phyloP scores from a whole-genome alignment of 2,888 invertebrate species.

The Heterodera filipjevi region DNA sequence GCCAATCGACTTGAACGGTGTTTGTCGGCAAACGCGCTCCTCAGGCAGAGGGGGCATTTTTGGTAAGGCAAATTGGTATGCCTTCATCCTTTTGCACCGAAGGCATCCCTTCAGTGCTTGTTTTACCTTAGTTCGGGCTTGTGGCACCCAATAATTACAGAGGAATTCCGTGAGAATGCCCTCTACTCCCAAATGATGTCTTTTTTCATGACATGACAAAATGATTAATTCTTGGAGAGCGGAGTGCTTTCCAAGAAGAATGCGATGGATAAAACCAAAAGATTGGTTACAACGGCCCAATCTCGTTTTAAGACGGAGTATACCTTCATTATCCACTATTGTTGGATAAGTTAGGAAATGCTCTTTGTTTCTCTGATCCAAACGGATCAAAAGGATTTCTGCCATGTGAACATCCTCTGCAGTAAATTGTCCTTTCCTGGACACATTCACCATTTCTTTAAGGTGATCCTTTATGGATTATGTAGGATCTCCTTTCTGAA shows the following conservation, averaged over 20 bases:
- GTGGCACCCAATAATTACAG: background rate
- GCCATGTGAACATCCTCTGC: background rate
- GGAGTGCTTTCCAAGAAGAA: background rate
- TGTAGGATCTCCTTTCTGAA: background rate
- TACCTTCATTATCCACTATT: background rate
- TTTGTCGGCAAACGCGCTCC: conserved; percentile 29
- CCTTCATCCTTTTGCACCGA: conserved; percentile 13
- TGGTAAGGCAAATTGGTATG: conserved; percentile 30
- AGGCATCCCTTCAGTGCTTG: background rate
- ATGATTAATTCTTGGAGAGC: background rate
- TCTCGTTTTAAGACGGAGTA: background rate
- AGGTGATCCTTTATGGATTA: background rate
- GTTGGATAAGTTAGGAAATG: background rate
- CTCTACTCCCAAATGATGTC: conserved; percentile 23
- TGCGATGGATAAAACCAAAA: background rate
- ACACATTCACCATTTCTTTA: background rate
- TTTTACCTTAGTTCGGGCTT: background rate
- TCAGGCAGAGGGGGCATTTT: conserved; percentile 22
- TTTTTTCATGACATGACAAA: background rate
- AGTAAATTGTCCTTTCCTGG: background rate
- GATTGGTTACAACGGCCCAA: background rate
- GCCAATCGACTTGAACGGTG: conserved; percentile 43
- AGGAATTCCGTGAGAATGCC: conserved; percentile 23
- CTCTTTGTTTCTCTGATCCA: background rate
- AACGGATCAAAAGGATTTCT: background rate